Evolutionary conservation across 2,888 invertebrate genomes (phyloP), one percentile per base, ranked within the genome.

Genomic region (Blastobasis lacticolella): DNA sequence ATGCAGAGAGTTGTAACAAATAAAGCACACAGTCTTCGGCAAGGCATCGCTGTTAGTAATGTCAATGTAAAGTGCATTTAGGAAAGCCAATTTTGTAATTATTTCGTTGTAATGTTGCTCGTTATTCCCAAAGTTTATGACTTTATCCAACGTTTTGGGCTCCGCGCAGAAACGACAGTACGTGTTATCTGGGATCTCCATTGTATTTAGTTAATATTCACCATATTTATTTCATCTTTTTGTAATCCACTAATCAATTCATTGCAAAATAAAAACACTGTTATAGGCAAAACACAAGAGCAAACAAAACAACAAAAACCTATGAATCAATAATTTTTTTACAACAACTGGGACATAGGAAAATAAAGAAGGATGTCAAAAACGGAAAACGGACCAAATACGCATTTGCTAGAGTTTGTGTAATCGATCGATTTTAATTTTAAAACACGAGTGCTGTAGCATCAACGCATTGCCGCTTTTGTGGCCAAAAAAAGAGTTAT

Each of bases 91-190:
- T 61, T 82, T 83, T 37, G 57, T 45, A 10, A 67, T 53, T 10
- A 79, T 68, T 63, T 80, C 81, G 9, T 73, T 64, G 54, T 63
- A 71, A 64, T 73, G 78, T 37, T 61, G 58, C 10, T 54, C 56
- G 55, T 80, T 77, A 42, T 64, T 57, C 41, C 64, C 65, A n/a
- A 78, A 50, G 55, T 81, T 70, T 37, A 80, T 54, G 50, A 83
- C 63, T 59, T 81, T 80, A 10, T 79, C 72, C 2, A 68, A 54
- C 49, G 63, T 69, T 55, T 75, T 80, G 4, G 64, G 67, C 56
- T 83, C 78, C 7, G 83, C 83, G 57, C 84, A 84, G 58, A 84
- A 78, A 50, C 84, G 75, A 53, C 84, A 84, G 62, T 81, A 78
- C 5, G 57, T 57, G 52, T 66, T 75, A 64, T 68, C 71, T 68